These are phyloP conservation scores for Watsonalla cultraria DNA, from an alignment of 2,888 invertebrate species.

Conservation along the genomic window DNA sequence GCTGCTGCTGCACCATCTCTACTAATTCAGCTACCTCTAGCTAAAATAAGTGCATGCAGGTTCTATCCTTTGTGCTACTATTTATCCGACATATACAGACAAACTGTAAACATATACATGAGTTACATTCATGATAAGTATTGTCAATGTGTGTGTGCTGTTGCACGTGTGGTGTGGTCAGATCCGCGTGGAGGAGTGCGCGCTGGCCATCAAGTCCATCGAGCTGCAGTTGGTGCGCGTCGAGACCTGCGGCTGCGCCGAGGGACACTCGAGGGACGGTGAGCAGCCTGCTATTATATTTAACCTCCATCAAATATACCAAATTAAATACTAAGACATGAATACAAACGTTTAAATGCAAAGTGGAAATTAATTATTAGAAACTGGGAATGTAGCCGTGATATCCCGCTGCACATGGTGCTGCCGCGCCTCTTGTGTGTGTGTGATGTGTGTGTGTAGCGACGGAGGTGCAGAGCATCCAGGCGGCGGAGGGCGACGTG, in stretches of 20 bases:
- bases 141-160: too few species aligned
- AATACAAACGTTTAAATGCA: too few species aligned
- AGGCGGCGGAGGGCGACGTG: too few species aligned
- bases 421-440: constrained; percentile 85
- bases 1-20: neutral
- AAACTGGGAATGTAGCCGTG: too few species aligned
- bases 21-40: neutral
- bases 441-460: neutral
- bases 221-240: constrained; percentile 96
- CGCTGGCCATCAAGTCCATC: constrained; percentile 91
- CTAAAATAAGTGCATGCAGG: too few species aligned
- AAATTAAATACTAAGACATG: neutral
- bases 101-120: neutral
- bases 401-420: constrained; percentile 92
- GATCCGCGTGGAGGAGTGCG: constrained; percentile 89
- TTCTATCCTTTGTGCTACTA: too few species aligned
- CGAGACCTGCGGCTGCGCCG: constrained; percentile 96
- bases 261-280: constrained; percentile 96
- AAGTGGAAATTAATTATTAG: too few species aligned
- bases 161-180: constrained; percentile 30
- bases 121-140: too few species aligned
- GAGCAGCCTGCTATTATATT: constrained; percentile 5
- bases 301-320: neutral
- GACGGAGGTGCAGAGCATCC: too few species aligned
- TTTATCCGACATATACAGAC: too few species aligned